Percentiles rank a stretch among this genome's conserved stretches.
These are phyloP conservation scores for Embidobia sp. DNA, from an alignment of 2,888 invertebrate genomes.

Conservation along the genomic window DNA sequence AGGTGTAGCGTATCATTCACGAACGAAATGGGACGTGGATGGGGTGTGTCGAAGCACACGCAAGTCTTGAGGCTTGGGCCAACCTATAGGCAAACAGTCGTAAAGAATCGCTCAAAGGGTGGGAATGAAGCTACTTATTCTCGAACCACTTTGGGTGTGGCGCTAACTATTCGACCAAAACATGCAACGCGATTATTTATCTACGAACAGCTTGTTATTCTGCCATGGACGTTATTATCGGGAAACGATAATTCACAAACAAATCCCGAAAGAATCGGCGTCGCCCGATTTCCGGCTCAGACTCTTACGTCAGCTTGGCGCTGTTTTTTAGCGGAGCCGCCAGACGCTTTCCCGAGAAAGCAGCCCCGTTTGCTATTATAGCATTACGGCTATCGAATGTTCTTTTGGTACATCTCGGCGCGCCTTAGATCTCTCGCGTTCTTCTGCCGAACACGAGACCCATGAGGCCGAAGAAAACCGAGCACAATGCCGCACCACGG, in stretches of 20 bases:
- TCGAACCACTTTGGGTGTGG: slow-evolving; percentile 24
- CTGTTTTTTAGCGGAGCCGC: slow-evolving; percentile 65
- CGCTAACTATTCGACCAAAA: slow-evolving; percentile 10
- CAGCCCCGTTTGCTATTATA: slow-evolving; percentile 76
- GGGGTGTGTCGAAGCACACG: slow-evolving; percentile 39
- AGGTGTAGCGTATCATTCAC: slow-evolving; percentile 11
- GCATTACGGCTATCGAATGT: slow-evolving; percentile 81
- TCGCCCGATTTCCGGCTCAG: slow-evolving; percentile 75
- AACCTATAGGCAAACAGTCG: slow-evolving; percentile 28
- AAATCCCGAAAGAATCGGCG: slow-evolving; percentile 5
- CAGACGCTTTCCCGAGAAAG: slow-evolving; percentile 65
- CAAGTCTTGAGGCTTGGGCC: background rate
- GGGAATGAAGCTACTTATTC: slow-evolving; percentile 31
- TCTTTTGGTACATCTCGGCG: slow-evolving; percentile 75
- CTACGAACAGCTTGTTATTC: too few relatives aligned
- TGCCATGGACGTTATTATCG: too few relatives aligned
- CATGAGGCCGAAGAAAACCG: slow-evolving; percentile 69
- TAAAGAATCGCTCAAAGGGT: slow-evolving; percentile 32
- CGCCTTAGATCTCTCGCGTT: slow-evolving; percentile 63
- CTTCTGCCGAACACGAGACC: slow-evolving; percentile 64
- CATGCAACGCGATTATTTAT: slow-evolving; percentile 26
- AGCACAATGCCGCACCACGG: slow-evolving; percentile 78
- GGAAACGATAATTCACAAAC: slow-evolving; percentile 14
- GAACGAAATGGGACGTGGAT: slow-evolving; percentile 25
- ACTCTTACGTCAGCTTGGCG: slow-evolving; percentile 65